Evolutionary conservation across 2,113 vertebrate genomes (phyloP).

Genomic region (Myanophis thanlyinensis): DNA sequence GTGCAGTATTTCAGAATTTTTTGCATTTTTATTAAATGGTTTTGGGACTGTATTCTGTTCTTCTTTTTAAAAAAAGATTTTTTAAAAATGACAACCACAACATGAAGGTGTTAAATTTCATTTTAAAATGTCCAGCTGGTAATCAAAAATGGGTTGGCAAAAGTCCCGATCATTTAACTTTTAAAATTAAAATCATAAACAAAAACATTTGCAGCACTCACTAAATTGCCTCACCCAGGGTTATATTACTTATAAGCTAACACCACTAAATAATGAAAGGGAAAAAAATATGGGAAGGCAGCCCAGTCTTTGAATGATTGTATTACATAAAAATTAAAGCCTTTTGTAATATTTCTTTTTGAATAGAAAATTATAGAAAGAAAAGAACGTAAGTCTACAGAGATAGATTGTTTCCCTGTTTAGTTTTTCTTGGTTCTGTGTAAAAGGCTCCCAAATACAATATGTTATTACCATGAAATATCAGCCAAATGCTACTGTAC

Average conservation of each 20-base stretch:
- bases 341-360: neutral
- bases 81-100: neutral
- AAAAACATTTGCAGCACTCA: neutral
- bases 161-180: conserved; percentile 18
- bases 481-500: neutral
- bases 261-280: neutral
- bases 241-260: neutral
- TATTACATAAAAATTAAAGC: neutral
- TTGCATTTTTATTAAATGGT: neutral
- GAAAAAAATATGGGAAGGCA: neutral
- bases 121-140: neutral
- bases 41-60: neutral
- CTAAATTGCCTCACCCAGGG: conserved; percentile 10
- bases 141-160: conserved; percentile 8
- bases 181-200: conserved; percentile 11
- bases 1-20: neutral
- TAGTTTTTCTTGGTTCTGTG: neutral
- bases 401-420: neutral
- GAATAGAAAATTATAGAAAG: neutral
- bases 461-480: neutral
- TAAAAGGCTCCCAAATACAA: neutral
- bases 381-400: neutral
- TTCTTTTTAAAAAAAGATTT: neutral
- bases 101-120: conserved; percentile 3
- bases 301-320: neutral